These are phyloP conservation scores for Pagrus major DNA, from an alignment of 2,113 vertebrate species.

Conservation along the genomic window DNA sequence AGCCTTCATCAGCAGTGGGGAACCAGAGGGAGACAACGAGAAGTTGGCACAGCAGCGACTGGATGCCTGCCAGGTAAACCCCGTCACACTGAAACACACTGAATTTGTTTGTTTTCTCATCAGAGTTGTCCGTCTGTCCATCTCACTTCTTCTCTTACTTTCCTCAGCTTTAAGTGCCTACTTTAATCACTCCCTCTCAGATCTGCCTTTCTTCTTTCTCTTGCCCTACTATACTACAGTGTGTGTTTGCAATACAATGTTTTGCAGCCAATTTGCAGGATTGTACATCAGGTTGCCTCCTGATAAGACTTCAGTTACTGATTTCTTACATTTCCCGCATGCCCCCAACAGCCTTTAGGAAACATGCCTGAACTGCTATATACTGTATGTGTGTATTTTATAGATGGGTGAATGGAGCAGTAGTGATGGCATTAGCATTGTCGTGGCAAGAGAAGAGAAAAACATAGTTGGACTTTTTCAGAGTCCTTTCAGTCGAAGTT, in stretches of 20 bases:
- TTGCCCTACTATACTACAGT: background rate
- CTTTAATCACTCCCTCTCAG: background rate
- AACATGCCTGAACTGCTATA: background rate
- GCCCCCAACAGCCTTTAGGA: too few relatives aligned
- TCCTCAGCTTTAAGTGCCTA: background rate
- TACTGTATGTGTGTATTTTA: background rate
- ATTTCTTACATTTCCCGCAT: background rate
- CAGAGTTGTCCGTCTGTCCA: background rate
- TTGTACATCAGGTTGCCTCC: background rate
- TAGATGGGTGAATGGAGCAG: background rate
- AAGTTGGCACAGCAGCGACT: conserved; percentile 82
- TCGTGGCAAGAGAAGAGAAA: background rate
- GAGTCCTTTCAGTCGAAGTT: too few relatives aligned
- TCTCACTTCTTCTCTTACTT: background rate
- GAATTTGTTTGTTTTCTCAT: background rate
- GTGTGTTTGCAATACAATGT: too few relatives aligned
- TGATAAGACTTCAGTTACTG: background rate
- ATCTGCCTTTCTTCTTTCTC: background rate
- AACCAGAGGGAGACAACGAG: conserved; percentile 56
- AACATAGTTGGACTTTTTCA: too few relatives aligned
- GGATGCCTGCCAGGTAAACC: conserved; percentile 86
- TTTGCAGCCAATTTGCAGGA: background rate
- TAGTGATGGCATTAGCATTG: background rate
- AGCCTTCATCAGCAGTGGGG: conserved; percentile 81
- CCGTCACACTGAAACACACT: background rate